A percentile compares a stretch with the other conserved stretches of the same genome.
Conservation (phyloP, 2,888 invertebrate genomes). For the Spilarctia lutea region DNA sequence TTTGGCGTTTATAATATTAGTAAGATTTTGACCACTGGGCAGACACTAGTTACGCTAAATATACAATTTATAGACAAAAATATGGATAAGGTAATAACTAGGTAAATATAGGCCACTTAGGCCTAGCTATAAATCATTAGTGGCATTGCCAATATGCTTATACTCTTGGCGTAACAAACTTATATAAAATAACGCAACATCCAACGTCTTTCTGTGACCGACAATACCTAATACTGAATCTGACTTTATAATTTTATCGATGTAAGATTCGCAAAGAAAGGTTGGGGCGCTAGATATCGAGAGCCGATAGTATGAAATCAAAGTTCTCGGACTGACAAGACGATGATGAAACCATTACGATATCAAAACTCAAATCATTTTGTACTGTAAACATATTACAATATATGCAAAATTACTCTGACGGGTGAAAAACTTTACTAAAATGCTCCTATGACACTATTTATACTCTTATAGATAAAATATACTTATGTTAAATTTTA, state of each 20-base stretch:
- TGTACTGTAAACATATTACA: slow-evolving; percentile 48
- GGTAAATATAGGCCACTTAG: background rate
- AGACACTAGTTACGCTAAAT: too few relatives aligned
- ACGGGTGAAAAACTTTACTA: slow-evolving; percentile 23
- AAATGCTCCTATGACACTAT: slow-evolving; percentile 48
- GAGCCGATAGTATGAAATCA: slow-evolving; percentile 24
- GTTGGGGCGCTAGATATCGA: background rate
- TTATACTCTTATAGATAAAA: slow-evolving; percentile 32
- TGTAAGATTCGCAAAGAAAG: slow-evolving; percentile 46
- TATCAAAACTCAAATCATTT: slow-evolving; percentile 59
- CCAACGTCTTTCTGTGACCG: slow-evolving; percentile 36
- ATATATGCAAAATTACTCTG: slow-evolving; percentile 45
- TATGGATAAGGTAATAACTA: too few relatives aligned
- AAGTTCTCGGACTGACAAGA: slow-evolving; percentile 10
- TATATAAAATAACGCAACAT: slow-evolving; percentile 55
- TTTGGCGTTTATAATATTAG: too few relatives aligned
- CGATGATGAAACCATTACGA: slow-evolving; percentile 58
- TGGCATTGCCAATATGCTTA: slow-evolving; percentile 40
- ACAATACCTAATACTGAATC: slow-evolving; percentile 51
- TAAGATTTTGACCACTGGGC: too few relatives aligned
- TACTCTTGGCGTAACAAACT: slow-evolving; percentile 43
- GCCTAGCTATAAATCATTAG: slow-evolving; percentile 5
- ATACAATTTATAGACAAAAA: too few relatives aligned
- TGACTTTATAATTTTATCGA: slow-evolving; percentile 55
- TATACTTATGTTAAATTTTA: slow-evolving; percentile 3